Base-by-base conservation (phyloP, 2,888 invertebrate genomes). In the Dendrolimus pini region DNA sequence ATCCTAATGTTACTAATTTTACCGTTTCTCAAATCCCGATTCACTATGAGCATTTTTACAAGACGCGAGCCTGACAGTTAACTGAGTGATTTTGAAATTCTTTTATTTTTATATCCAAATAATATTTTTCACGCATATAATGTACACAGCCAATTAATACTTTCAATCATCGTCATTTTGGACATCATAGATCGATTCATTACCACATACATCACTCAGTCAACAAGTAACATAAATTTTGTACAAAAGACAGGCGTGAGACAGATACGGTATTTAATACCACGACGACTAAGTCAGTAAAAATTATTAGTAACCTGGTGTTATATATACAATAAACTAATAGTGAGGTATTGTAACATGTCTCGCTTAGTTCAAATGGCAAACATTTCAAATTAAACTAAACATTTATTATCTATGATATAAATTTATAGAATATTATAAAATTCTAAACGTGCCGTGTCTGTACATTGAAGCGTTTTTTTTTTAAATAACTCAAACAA, bases 201-300 rank as follows among this genome's bases (percentile, higher is more conserved):
- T 30, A 30, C 30, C 30, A 30, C 6, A 30, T 55, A 30, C 1
- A 41, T 9, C 12, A 55, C 41, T 54, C 18, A 54, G 12, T 54
- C 9, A 10, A 13, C 12, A 54, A 54, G 54, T 54, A 18, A 54
- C 14, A 14, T 59, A 62, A 59, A 75, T 72, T 84, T 86, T 86
- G 85, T 88, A 86, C 85, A 85, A 69, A 68, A 73, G 83, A 84
- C 85, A 87, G 84, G 82, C 83, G 68, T 75, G 65, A 60, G 63
- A 60, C 59, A 69, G 69, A 71, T 66, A 67, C 71, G 82, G 80
- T 83, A 83, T 80, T 68, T 65, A 52, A 80, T 80, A 82, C 80
- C 82, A 60, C 61, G 57, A 69, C 70, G 72, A 78, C 78, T 78
- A 70, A 65, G 70, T 72, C 68, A 69, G 61, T 53, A 41, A 57